Evolutionary conservation across 2,888 invertebrate species (phyloP), one percentile per base, ranked within the genome.

Genomic region (Enchytraeus crypticus): DNA sequence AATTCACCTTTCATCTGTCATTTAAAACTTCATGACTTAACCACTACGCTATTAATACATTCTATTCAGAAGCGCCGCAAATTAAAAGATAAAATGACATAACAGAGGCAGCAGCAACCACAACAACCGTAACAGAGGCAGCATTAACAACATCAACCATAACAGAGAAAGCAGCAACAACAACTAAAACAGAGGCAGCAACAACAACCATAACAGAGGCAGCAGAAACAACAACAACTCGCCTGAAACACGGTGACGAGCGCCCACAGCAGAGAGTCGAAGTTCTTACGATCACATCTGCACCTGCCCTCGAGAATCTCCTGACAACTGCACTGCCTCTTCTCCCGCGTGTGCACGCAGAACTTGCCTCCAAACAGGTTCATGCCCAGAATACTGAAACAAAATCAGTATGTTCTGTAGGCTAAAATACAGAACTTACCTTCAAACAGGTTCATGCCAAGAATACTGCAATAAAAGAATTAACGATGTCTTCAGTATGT

Each of bases 281-380:
- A 82, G 72, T 82, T 82, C 73, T 81, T 81, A 62, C 82, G 74
- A 69, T 80, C 56, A 57, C 61, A 61, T 26, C 55, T 57, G 59
- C 65, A 63, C 21, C 21, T 5, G 27, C 32, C 51, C 43, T 14
- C 32, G 11, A 38, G 51, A 21, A 61, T 55, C 34, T 61, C 56
- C n/a, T 49, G 38, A 30, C 61, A 61, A 30, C 3, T 61, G 61
- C 61, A 61, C 14, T 38, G 45, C 32, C 56, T 56, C 45, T 51
- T 57, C 51, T 56, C 61, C 1, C 34, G 30, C 26, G 38, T 26
- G 56, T 56, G 61, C n/a, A 88, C 88, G 88, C 96, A 96, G 89
- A 98, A 98, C 88, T 96, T 96, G 89, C 98, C 98, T 85, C 98
- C 98, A 87, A 99, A 98, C 85, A 99, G 88, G 88, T 96, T 95